Conservation (phyloP, 1,140 invertebrate species). For the Bacillus rossius region DNA sequence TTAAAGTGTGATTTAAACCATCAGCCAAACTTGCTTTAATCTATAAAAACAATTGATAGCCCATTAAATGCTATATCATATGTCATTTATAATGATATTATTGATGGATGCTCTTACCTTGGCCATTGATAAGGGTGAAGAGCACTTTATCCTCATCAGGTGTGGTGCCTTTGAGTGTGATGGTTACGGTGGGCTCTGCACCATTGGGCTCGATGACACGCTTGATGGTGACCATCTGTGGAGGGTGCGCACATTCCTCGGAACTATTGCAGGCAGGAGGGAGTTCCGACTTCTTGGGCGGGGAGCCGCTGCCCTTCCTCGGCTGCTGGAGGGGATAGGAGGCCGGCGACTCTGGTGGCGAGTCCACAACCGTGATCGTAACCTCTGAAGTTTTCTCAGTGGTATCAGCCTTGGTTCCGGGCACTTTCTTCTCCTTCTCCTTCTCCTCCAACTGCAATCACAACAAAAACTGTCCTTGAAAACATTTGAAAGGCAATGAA, state of each 20-base stretch:
- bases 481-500: too few species aligned
- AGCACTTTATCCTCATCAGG: constrained; percentile 67
- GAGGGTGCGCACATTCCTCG: neutral
- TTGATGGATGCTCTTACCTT: constrained; percentile 37
- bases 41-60: too few species aligned
- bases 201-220: constrained; percentile 58
- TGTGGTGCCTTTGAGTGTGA: constrained; percentile 65
- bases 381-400: constrained; percentile 45
- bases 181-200: constrained; percentile 64
- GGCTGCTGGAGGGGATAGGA: constrained; percentile 8
- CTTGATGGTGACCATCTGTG: constrained; percentile 68
- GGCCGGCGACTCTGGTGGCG: constrained; percentile 10
- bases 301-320: too few species aligned
- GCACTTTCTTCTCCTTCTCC: constrained; percentile 44
- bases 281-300: constrained; percentile 7
- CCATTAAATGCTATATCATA: too few species aligned
- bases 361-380: constrained; percentile 37
- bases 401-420: constrained; percentile 42
- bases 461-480: too few species aligned
- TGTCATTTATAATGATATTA: too few species aligned
- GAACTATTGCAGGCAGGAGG: too few species aligned
- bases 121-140: constrained; percentile 66
- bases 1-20: too few species aligned
- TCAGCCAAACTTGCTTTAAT: too few species aligned
- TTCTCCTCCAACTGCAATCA: constrained; percentile 46